Percentiles rank a stretch among this genome's conserved stretches.
Conservation (phyloP, 1,140 invertebrate genomes). For the Chionoecetes opilio region DNA sequence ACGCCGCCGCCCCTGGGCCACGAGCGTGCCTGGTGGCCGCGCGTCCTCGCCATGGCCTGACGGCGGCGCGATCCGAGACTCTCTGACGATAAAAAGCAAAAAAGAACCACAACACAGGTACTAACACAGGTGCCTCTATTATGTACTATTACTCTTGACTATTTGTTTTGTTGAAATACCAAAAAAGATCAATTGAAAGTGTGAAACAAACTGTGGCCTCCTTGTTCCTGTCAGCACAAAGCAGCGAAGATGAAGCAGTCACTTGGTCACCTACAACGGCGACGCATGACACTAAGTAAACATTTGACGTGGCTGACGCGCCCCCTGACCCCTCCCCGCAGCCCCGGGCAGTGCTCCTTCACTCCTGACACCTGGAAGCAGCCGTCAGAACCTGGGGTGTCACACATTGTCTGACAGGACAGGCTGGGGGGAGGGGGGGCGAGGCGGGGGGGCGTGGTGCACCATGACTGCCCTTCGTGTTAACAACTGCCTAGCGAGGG, state of each 20-base stretch:
- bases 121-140: neutral
- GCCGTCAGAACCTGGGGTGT: neutral
- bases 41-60: neutral
- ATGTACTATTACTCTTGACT: neutral
- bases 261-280: neutral
- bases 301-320: neutral
- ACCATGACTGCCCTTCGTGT: slow-evolving; percentile 74
- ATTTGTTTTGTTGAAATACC: neutral
- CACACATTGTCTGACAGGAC: neutral
- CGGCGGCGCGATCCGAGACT: neutral
- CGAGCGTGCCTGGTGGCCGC: neutral
- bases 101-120: neutral
- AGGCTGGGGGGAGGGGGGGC: neutral
- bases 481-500: slow-evolving; percentile 71
- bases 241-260: neutral
- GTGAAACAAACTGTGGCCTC: neutral
- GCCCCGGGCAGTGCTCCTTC: too few relatives aligned
- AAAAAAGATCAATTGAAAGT: neutral
- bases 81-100: neutral
- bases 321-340: neutral
- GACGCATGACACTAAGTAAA: neutral
- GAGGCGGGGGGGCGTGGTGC: slow-evolving; percentile 47
- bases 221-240: neutral
- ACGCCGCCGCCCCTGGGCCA: neutral
- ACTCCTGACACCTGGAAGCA: neutral